Percentiles rank a stretch among this genome's conserved stretches.
phyloP scores from a whole-genome alignment of 2,888 invertebrate genomes.

The Meliscaeva auricollis region DNA sequence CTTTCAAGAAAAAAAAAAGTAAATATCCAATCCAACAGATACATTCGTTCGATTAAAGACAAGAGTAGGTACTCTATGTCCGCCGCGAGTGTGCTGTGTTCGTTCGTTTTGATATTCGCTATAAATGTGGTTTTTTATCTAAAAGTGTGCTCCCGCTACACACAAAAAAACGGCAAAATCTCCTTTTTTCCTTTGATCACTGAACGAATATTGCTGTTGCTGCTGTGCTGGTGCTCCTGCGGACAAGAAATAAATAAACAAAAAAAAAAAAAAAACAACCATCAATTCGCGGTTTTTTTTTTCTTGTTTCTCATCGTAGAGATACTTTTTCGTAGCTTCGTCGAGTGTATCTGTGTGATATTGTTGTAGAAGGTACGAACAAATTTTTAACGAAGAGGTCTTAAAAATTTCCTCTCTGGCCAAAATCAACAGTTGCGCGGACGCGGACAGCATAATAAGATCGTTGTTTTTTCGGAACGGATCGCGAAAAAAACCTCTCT shows the following conservation, averaged over 20 bases:
- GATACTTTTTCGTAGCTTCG: neutral
- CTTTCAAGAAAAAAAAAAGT: slow-evolving; percentile 39
- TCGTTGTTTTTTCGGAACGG: slow-evolving; percentile 59
- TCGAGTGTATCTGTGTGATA: slow-evolving; percentile 31
- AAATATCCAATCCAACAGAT: slow-evolving; percentile 47
- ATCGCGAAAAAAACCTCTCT: slow-evolving; percentile 55
- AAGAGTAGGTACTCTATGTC: slow-evolving; percentile 28
- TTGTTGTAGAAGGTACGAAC: neutral
- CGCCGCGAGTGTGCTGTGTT: slow-evolving; percentile 50
- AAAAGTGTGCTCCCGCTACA: slow-evolving; percentile 21
- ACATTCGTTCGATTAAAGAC: slow-evolving; percentile 42
- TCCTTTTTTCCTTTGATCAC: slow-evolving; percentile 64
- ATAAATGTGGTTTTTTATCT: slow-evolving; percentile 25
- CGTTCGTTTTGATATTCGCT: slow-evolving; percentile 2
- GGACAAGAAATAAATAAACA: slow-evolving; percentile 12
- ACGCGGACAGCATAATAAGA: slow-evolving; percentile 74
- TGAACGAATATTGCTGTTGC: slow-evolving; percentile 41
- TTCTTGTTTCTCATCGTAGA: neutral
- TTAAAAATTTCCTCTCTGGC: slow-evolving; percentile 71
- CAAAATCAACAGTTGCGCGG: slow-evolving; percentile 75
- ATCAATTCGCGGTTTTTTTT: slow-evolving; percentile 27
- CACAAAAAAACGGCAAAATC: slow-evolving; percentile 49
- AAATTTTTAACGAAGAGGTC: slow-evolving; percentile 46
- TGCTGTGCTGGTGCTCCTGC: too few relatives aligned
- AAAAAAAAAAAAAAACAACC: slow-evolving; percentile 2